These are phyloP conservation scores for Altica lythri DNA, from an alignment of 2,888 invertebrate genomes.

Conservation along the genomic window DNA sequence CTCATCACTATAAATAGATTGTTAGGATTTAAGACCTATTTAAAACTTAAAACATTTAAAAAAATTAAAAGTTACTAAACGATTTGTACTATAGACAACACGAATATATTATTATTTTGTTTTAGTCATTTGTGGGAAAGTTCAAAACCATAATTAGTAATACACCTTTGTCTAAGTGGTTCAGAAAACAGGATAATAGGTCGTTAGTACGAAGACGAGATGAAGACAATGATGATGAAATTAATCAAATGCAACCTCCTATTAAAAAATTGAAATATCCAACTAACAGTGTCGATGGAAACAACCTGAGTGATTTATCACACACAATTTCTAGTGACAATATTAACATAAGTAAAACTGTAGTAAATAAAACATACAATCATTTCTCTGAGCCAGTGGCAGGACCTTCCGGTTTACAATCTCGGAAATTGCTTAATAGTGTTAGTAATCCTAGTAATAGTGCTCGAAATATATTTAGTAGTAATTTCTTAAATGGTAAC, in stretches of 20 bases:
- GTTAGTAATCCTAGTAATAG: constrained; percentile 26
- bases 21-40: constrained; percentile 19
- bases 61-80: too few species aligned
- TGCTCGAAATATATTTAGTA: constrained; percentile 31
- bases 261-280: constrained; percentile 55
- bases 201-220: constrained; percentile 54
- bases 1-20: constrained; percentile 52
- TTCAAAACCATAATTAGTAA: constrained; percentile 67
- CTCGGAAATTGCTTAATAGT: constrained; percentile 42
- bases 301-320: constrained; percentile 17
- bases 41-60: too few species aligned
- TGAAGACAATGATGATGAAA: constrained; percentile 51
- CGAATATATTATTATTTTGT: too few species aligned
- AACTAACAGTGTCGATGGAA: constrained; percentile 20
- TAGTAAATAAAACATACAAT: constrained; percentile 30
- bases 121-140: constrained; percentile 73
- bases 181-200: constrained; percentile 48
- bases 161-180: constrained; percentile 64
- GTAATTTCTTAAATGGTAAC: constrained; percentile 47
- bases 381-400: constrained; percentile 49
- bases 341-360: constrained; percentile 14
- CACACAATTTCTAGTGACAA: constrained; percentile 16
- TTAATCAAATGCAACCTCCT: constrained; percentile 56
- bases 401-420: constrained; percentile 52
- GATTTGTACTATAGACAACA: too few species aligned